Evolutionary conservation across 1,140 invertebrate genomes (phyloP).

Genomic region (Idris sp.): DNA sequence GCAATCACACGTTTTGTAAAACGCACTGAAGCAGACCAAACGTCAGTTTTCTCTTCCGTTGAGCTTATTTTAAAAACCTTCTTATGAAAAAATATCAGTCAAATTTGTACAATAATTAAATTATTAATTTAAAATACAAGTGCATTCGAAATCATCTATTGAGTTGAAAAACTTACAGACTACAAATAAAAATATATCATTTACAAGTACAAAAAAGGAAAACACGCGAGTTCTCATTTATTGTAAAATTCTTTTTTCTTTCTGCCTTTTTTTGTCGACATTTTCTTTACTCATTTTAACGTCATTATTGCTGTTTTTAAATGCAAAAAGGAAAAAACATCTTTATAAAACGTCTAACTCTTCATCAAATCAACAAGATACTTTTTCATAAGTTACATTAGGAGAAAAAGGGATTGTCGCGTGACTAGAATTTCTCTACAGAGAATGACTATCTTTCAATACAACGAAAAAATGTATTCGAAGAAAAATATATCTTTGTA

Average conservation of each 20-base stretch:
- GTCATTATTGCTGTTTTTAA: slow-evolving; percentile 43
- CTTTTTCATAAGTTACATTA: slow-evolving; percentile 54
- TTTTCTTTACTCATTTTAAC: slow-evolving; percentile 16
- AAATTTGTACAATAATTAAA: slow-evolving; percentile 59
- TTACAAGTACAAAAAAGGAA: slow-evolving; percentile 49
- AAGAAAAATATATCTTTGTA: slow-evolving; percentile 60
- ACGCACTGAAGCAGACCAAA: slow-evolving; percentile 54
- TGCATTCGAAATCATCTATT: slow-evolving; percentile 45
- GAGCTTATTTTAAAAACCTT: slow-evolving; percentile 49
- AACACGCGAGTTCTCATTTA: slow-evolving; percentile 40
- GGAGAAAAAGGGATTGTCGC: slow-evolving; percentile 60
- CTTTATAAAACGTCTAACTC: slow-evolving; percentile 36
- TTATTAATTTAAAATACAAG: slow-evolving; percentile 55
- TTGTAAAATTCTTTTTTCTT: slow-evolving; percentile 17
- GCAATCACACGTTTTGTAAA: slow-evolving; percentile 32
- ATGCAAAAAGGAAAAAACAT: slow-evolving; percentile 48
- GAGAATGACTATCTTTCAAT: slow-evolving; percentile 51
- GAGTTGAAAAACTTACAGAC: slow-evolving; percentile 42
- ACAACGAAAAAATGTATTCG: slow-evolving; percentile 47
- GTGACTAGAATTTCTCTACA: slow-evolving; percentile 61
- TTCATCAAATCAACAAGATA: slow-evolving; percentile 45
- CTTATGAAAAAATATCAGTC: slow-evolving; percentile 63
- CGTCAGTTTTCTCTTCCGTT: slow-evolving; percentile 55
- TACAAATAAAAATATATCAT: slow-evolving; percentile 53
- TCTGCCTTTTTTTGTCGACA: neutral